Conservation (phyloP, 35 echinoderm and acorn worm genomes). For the Anneissia japonica region DNA sequence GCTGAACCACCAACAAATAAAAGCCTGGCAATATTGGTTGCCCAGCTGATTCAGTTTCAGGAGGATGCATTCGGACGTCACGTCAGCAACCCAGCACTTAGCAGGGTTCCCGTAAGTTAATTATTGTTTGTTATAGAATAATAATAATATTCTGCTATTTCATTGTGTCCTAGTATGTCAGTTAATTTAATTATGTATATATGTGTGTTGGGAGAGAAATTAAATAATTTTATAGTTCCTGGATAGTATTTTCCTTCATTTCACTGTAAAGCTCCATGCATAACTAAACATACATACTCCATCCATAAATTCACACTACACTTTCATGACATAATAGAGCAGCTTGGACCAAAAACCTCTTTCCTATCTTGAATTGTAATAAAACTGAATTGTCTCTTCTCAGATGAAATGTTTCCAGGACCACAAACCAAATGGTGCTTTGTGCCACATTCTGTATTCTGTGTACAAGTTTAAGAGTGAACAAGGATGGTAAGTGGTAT, state of each 20-base stretch:
- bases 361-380: no score
- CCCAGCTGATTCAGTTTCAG: constrained; percentile 87
- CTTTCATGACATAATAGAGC: no score
- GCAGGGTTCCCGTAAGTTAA: constrained; percentile 77
- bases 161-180: no score
- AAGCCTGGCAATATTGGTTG: constrained; percentile 67
- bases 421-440: constrained; percentile 80
- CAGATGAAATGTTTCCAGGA: constrained; percentile 95
- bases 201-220: background rate
- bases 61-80: constrained; percentile 95
- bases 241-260: no score
- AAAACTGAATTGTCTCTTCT: no score
- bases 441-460: constrained; percentile 84
- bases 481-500: constrained; percentile 92
- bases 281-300: no score
- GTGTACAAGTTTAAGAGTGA: constrained; percentile 98
- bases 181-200: background rate
- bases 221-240: no score
- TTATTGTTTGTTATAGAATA: no score
- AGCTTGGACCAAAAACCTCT: no score
- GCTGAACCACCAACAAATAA: constrained; percentile 96
- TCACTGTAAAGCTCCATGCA: no score
- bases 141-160: no score
- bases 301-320: no score
- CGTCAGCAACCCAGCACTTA: constrained; percentile 94